These are phyloP conservation scores for Glossosoma conforme DNA, from an alignment of 1,140 invertebrate genomes.

Conservation along the genomic window DNA sequence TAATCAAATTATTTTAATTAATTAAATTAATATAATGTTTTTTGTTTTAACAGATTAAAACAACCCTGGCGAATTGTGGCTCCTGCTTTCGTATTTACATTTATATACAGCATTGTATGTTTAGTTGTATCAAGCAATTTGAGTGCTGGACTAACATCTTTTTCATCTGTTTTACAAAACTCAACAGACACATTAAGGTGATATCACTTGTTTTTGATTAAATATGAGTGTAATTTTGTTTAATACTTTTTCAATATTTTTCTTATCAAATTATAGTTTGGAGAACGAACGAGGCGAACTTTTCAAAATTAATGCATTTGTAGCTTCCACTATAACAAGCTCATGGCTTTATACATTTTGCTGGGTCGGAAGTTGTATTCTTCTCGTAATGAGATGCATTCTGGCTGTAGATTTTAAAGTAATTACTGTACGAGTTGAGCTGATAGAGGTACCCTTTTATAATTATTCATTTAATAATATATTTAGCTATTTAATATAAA, in stretches of 20 bases:
- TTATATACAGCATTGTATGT: conserved; percentile 22
- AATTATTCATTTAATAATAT: too few relatives aligned
- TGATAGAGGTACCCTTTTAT: conserved; percentile 34
- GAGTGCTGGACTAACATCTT: conserved; percentile 9
- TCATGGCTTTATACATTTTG: conserved; percentile 44
- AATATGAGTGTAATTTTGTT: too few relatives aligned
- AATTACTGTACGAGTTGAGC: conserved; percentile 36
- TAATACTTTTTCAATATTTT: background rate
- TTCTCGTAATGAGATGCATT: conserved; percentile 36
- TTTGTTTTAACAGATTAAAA: conserved; percentile 38
- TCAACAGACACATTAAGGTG: conserved; percentile 1
- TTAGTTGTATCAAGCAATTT: conserved; percentile 5
- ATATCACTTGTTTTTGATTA: too few relatives aligned
- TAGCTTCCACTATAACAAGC: conserved; percentile 36
- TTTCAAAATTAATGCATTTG: conserved; percentile 26
- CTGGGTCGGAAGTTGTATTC: conserved; percentile 39
- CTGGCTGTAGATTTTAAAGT: conserved; percentile 44
- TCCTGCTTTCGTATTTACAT: conserved; percentile 16
- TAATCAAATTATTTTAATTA: too few relatives aligned
- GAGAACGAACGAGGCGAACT: background rate
- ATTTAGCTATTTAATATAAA: too few relatives aligned
- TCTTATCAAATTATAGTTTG: conserved; percentile 5
- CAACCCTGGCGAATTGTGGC: conserved; percentile 33
- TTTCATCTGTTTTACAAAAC: conserved; percentile 1
- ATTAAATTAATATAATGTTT: too few relatives aligned